Percentiles rank a stretch among this genome's conserved stretches.
Conservation (phyloP, 1,140 invertebrate genomes). For the Ditylenchus dipsaci region DNA sequence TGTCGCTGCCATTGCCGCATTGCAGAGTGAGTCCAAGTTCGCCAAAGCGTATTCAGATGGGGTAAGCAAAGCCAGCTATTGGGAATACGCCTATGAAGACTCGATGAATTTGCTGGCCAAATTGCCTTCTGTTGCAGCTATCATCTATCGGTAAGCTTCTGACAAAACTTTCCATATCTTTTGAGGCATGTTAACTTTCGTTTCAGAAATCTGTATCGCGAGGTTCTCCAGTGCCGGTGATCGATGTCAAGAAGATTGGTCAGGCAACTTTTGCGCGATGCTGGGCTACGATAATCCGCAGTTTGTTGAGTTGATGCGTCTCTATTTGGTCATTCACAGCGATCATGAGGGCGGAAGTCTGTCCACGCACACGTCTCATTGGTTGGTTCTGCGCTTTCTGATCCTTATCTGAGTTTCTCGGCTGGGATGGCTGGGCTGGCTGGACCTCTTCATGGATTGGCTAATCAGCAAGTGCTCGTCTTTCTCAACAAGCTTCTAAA, state of each 20-base stretch:
- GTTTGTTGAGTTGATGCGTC: slow-evolving; percentile 85
- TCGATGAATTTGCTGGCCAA: slow-evolving; percentile 97
- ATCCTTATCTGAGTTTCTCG: slow-evolving; percentile 83
- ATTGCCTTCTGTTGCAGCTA: slow-evolving; percentile 84
- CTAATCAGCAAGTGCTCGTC: slow-evolving; percentile 84
- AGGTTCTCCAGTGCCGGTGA: slow-evolving; percentile 79
- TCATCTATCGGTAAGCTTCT: slow-evolving; percentile 77
- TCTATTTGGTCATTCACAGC: slow-evolving; percentile 88
- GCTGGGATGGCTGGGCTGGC: slow-evolving; percentile 89
- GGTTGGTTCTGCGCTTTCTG: slow-evolving; percentile 90
- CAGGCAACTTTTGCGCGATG: slow-evolving; percentile 84
- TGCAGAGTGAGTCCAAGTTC: slow-evolving; percentile 89
- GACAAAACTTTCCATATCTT: too few species aligned
- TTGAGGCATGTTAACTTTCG: too few species aligned
- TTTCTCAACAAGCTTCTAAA: slow-evolving; percentile 76
- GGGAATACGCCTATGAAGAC: too few species aligned
- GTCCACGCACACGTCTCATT: slow-evolving; percentile 85
- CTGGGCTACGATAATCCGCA: slow-evolving; percentile 79
- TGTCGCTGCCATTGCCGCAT: slow-evolving; percentile 79
- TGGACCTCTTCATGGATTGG: slow-evolving; percentile 88
- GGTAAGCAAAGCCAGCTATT: too few species aligned
- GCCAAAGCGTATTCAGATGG: too few species aligned
- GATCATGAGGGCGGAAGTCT: slow-evolving; percentile 75
- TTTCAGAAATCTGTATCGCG: slow-evolving; percentile 73
- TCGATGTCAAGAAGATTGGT: slow-evolving; percentile 88